These are phyloP conservation scores for Eciton burchellii DNA, from an alignment of 1,140 invertebrate genomes.

Conservation along the genomic window DNA sequence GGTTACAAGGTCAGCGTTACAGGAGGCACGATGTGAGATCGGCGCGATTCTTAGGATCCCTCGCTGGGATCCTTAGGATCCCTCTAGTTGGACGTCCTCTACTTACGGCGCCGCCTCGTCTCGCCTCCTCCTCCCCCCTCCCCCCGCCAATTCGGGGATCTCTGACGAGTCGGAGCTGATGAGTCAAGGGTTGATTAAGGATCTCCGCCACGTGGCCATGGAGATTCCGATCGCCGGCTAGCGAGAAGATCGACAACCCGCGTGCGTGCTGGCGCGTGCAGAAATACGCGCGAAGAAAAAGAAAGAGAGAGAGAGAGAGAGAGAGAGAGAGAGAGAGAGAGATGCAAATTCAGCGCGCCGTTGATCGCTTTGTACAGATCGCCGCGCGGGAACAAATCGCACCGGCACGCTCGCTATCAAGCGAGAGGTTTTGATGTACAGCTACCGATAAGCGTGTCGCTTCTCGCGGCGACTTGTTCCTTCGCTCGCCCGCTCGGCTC, in stretches of 20 bases:
- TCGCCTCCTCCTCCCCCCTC: background rate
- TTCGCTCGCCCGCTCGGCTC: background rate
- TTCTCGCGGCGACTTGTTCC: constrained; percentile 22
- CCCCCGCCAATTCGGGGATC: background rate
- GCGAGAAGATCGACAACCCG: background rate
- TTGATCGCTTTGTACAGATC: background rate
- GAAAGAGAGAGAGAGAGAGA: background rate
- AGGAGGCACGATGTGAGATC: no score
- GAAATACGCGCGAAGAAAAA: no score
- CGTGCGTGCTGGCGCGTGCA: background rate
- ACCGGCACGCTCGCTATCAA: background rate
- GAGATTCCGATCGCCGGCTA: background rate
- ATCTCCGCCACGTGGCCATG: background rate
- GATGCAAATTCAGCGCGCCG: constrained; percentile 15
- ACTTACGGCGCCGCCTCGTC: no score
- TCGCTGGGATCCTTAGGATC: no score
- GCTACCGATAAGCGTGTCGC: constrained; percentile 11
- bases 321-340: background rate
- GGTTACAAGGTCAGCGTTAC: no score
- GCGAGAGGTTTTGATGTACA: constrained; percentile 13
- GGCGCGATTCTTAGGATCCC: no score
- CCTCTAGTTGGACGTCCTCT: no score
- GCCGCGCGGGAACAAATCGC: background rate
- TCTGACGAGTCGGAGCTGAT: no score
- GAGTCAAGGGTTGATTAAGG: background rate